phyloP scores from a whole-genome alignment of 2,888 invertebrate species.

The Argyresthia albistria region DNA sequence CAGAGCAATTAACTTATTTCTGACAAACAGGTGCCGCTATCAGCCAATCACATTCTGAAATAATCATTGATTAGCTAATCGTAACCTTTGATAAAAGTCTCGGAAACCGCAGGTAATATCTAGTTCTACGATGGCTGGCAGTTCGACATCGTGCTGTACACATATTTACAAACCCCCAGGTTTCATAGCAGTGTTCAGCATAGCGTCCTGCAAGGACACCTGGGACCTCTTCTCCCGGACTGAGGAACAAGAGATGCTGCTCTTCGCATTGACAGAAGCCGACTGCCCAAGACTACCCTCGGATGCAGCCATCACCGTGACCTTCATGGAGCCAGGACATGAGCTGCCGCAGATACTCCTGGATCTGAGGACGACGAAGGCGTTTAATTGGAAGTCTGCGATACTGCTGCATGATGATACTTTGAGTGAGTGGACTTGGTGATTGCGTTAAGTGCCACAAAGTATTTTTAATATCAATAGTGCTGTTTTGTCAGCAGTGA shows the following conservation, averaged over 20 bases:
- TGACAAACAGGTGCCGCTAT: too few relatives aligned
- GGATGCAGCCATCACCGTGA: constrained; percentile 78
- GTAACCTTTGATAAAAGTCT: too few relatives aligned
- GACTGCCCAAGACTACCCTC: constrained; percentile 84
- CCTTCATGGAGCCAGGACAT: constrained; percentile 77
- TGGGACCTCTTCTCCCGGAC: constrained; percentile 79
- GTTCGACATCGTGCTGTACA: too few relatives aligned
- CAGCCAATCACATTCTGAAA: too few relatives aligned
- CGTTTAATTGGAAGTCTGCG: constrained; percentile 81
- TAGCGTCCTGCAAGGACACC: constrained; percentile 82
- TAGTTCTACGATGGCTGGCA: too few relatives aligned
- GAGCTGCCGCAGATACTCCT: constrained; percentile 85
- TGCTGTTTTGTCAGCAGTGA: too few relatives aligned
- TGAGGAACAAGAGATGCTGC: constrained; percentile 75
- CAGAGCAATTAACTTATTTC: too few relatives aligned
- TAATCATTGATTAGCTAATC: too few relatives aligned
- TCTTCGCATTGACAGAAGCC: constrained; percentile 83
- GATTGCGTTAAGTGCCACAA: too few relatives aligned
- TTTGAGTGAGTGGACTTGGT: constrained; percentile 70
- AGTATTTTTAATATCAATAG: too few relatives aligned
- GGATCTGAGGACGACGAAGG: constrained; percentile 77
- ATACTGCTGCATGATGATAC: constrained; percentile 81
- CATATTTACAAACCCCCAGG: constrained; percentile 48
- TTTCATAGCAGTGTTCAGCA: constrained; percentile 79
- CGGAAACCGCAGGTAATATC: too few relatives aligned